Evolutionary conservation across 2,797 vertebrate species (phyloP).

Genomic region (Phyllotis vaccarum): DNA sequence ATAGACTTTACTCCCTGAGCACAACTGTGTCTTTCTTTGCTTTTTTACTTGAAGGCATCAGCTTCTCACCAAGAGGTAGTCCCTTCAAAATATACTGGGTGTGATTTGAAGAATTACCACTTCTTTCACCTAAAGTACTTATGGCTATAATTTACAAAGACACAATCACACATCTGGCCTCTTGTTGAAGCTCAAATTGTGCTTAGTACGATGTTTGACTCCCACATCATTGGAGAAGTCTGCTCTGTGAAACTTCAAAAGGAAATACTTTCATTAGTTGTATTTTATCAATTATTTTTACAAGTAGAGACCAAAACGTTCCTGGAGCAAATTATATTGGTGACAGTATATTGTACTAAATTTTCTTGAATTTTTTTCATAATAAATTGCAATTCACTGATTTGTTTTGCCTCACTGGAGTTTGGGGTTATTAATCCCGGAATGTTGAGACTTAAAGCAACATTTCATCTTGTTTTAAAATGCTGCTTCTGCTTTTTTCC

Average conservation of each 20-base stretch:
- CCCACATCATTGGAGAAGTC: not conserved
- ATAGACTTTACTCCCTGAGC: constrained; percentile 78
- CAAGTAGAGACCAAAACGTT: not conserved
- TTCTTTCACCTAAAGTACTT: not conserved
- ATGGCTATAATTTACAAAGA: not conserved
- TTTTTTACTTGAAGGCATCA: not conserved
- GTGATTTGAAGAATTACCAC: constrained; percentile 36
- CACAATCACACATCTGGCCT: not conserved
- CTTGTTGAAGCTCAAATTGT: constrained; percentile 8
- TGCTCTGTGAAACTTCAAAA: constrained; percentile 32
- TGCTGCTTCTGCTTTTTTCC: not conserved
- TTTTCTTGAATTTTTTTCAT: constrained; percentile 66
- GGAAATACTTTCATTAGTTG: constrained; percentile 15
- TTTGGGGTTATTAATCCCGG: constrained; percentile 72
- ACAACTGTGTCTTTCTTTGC: constrained; percentile 53
- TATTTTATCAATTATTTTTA: not conserved
- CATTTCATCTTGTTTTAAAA: constrained; percentile 63
- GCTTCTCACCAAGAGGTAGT: constrained; percentile 1
- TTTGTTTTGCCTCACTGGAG: constrained; percentile 72
- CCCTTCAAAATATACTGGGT: not conserved
- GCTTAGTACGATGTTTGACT: not conserved
- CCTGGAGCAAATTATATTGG: constrained; percentile 49
- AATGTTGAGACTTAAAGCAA: constrained; percentile 72
- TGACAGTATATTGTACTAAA: constrained; percentile 34
- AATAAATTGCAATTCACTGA: constrained; percentile 72